These are phyloP conservation scores for Fratercula arctica DNA, from an alignment of 2,797 vertebrate genomes.

Conservation along the genomic window DNA sequence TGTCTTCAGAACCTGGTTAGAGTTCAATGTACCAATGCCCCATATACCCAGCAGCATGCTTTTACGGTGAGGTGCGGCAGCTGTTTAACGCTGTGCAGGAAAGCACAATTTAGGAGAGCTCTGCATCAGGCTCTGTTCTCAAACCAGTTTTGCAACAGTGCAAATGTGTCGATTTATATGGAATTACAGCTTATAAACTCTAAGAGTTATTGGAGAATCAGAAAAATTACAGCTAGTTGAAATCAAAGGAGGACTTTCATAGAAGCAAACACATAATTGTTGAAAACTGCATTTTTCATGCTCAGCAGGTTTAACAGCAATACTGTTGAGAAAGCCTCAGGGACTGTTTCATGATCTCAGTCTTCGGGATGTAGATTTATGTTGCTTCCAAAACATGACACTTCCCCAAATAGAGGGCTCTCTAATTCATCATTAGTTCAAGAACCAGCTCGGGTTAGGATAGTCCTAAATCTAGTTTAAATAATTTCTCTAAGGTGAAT, in stretches of 20 bases:
- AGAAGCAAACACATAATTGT: neutral
- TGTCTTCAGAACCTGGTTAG: neutral
- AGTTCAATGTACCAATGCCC: neutral
- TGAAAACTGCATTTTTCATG: neutral
- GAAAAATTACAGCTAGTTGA: neutral
- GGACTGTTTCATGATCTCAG: neutral
- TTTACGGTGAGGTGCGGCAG: neutral
- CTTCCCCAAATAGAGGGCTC: neutral
- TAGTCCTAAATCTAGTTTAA: neutral
- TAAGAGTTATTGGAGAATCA: neutral
- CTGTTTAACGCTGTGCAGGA: neutral
- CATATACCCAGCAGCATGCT: neutral
- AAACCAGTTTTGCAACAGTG: neutral
- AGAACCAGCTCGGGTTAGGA: neutral
- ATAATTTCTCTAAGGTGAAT: neutral
- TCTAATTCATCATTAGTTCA: neutral
- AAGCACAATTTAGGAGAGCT: neutral
- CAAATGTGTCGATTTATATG: neutral
- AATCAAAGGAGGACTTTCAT: neutral
- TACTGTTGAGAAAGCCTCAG: neutral
- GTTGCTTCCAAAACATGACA: neutral
- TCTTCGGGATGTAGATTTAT: neutral
- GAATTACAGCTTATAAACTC: neutral
- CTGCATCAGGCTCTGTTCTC: neutral
- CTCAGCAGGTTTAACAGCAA: neutral